These are phyloP conservation scores for Furnarius figulus DNA, from an alignment of 2,113 vertebrate species.

Conservation along the genomic window DNA sequence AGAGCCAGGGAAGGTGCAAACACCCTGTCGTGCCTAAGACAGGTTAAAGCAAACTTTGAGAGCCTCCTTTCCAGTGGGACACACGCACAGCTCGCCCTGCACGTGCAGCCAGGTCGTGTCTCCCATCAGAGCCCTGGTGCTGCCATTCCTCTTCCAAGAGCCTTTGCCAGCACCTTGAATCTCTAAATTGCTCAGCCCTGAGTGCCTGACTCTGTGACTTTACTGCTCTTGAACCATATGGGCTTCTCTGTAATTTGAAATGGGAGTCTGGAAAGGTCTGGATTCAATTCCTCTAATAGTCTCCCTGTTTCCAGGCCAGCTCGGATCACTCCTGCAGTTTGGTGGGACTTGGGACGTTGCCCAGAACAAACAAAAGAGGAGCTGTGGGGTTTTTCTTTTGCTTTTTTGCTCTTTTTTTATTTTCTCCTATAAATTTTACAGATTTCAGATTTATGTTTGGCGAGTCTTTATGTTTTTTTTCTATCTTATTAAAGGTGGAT, in stretches of 20 bases:
- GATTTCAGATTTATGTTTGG: constrained; percentile 10
- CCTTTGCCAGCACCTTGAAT: not conserved
- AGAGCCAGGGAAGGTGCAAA: not conserved
- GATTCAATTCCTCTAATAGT: constrained; percentile 23
- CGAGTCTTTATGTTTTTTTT: not conserved
- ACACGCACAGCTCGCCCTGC: accelerated
- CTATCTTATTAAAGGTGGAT: not conserved
- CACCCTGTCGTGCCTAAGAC: not conserved
- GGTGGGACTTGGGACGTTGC: not conserved
- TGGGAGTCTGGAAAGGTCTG: constrained; percentile 1
- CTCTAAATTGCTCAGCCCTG: not conserved
- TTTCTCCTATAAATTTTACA: not conserved
- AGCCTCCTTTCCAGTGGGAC: not conserved
- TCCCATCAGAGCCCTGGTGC: accelerated
- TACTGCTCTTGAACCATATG: not conserved
- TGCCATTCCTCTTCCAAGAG: not conserved
- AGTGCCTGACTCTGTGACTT: not conserved
- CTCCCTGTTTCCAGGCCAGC: not conserved
- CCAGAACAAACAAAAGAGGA: constrained; percentile 46
- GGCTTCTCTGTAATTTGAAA: not conserved
- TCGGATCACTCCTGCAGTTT: not conserved
- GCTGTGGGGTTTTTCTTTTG: not conserved
- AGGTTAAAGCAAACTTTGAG: not conserved
- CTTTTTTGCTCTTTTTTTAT: not conserved
- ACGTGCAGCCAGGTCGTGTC: not conserved